Evolutionary conservation across 2,888 invertebrate genomes (phyloP).

Genomic region (Agelastica alni): DNA sequence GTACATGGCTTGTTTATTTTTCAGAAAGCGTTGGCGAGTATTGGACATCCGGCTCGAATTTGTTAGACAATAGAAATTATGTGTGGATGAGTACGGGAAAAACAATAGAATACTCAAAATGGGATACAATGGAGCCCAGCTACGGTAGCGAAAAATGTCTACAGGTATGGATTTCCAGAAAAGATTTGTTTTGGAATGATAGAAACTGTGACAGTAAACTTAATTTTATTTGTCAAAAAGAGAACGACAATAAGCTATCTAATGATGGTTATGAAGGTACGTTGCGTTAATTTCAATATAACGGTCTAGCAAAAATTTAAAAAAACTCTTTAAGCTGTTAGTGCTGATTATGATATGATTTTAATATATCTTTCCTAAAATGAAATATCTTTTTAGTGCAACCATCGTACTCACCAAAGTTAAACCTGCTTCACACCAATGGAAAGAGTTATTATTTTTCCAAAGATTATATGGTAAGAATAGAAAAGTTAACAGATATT

Average conservation of each 20-base stretch:
- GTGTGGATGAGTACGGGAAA: conserved; percentile 17
- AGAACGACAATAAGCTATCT: too few species aligned
- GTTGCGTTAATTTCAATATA: too few species aligned
- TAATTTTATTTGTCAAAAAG: conserved; percentile 19
- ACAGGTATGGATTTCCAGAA: background rate
- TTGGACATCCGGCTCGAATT: conserved; percentile 16
- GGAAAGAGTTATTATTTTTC: conserved; percentile 7
- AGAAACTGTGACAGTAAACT: background rate
- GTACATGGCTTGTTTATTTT: too few species aligned
- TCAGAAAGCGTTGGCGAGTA: conserved; percentile 6
- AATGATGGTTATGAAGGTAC: too few species aligned
- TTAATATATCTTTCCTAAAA: too few species aligned
- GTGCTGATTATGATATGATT: too few species aligned
- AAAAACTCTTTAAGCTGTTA: too few species aligned
- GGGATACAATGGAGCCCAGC: conserved; percentile 4
- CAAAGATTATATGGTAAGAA: background rate
- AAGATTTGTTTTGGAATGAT: conserved; percentile 18
- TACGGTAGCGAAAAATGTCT: conserved; percentile 10
- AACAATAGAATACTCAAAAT: conserved; percentile 8
- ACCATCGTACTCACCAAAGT: conserved; percentile 1
- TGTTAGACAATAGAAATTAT: conserved; percentile 14
- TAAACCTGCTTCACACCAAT: background rate
- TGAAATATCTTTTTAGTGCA: background rate
- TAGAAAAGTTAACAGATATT: too few species aligned
- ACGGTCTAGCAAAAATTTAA: too few species aligned